These are phyloP conservation scores for Aulostomus chinensis DNA, from an alignment of 2,797 vertebrate genomes.

Conservation along the genomic window DNA sequence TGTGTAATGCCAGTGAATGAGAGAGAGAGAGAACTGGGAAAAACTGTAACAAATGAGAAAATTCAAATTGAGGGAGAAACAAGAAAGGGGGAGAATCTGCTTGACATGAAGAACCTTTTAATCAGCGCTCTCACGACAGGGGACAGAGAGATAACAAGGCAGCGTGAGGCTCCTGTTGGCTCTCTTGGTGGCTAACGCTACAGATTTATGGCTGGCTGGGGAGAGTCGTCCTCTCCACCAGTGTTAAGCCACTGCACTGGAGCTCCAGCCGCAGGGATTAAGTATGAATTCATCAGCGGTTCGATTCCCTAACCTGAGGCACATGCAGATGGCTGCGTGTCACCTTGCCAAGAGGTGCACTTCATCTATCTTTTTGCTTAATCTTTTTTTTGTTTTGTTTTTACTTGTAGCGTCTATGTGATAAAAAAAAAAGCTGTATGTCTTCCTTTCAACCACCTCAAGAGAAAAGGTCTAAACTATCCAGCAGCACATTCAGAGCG, in stretches of 20 bases:
- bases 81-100: constrained; percentile 19
- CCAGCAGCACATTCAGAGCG: not conserved
- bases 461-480: not conserved
- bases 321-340: not conserved
- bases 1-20: constrained; percentile 24
- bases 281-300: constrained; percentile 25
- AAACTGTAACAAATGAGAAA: constrained; percentile 27
- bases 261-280: constrained; percentile 29
- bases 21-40: not conserved
- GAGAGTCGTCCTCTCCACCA: constrained; percentile 43
- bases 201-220: constrained; percentile 48
- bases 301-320: constrained; percentile 9
- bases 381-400: not conserved
- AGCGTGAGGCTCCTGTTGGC: constrained; percentile 36
- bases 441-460: not conserved
- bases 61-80: constrained; percentile 16
- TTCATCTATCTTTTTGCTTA: not conserved
- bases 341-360: not conserved
- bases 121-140: constrained; percentile 53
- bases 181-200: constrained; percentile 21
- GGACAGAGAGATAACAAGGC: constrained; percentile 57
- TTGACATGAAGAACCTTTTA: constrained; percentile 63
- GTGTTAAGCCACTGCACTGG: constrained; percentile 27
- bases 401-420: not conserved
- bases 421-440: too few species aligned